These are phyloP conservation scores for Ispidina lecontei DNA, from an alignment of 2,797 vertebrate species.

Conservation along the genomic window DNA sequence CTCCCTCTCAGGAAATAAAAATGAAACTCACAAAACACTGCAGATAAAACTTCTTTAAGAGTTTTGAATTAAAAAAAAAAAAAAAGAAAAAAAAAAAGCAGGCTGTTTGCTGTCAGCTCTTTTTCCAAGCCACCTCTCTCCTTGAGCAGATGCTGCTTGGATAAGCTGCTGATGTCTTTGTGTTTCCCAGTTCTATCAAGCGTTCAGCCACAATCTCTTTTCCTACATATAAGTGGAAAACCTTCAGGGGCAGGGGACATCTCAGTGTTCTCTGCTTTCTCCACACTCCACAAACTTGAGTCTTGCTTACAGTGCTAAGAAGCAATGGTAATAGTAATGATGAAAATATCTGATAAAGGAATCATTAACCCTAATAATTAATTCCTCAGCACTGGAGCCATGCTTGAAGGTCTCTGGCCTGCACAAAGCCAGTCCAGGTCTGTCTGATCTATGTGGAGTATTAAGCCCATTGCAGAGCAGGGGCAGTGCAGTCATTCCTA, in stretches of 20 bases:
- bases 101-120: not conserved
- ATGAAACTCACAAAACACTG: not conserved
- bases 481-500: not conserved
- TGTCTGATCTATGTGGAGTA: not conserved
- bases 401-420: not conserved
- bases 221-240: not conserved
- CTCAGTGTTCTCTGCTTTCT: not conserved
- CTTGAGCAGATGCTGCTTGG: not conserved
- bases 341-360: not conserved
- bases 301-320: not conserved
- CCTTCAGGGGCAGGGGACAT: not conserved
- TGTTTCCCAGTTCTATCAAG: not conserved
- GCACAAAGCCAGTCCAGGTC: not conserved
- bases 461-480: not conserved
- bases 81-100: not conserved
- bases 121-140: not conserved
- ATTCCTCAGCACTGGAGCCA: not conserved
- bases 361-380: not conserved
- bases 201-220: not conserved
- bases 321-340: not conserved
- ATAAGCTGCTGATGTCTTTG: not conserved
- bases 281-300: not conserved
- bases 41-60: not conserved
- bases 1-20: not conserved
- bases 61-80: not conserved